Evolutionary conservation across 1,140 invertebrate species (phyloP).

Genomic region (Calephelis virginiensis): DNA sequence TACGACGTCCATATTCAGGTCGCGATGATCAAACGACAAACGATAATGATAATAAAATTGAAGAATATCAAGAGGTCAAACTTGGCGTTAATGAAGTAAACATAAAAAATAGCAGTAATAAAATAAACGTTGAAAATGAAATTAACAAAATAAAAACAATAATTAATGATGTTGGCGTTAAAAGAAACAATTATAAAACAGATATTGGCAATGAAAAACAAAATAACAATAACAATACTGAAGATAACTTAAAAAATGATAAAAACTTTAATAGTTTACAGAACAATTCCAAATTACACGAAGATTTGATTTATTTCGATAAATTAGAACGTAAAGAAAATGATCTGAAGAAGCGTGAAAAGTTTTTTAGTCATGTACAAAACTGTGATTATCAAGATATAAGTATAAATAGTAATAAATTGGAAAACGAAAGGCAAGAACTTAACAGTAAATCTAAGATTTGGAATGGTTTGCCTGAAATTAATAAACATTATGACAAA

Average conservation of each 20-base stretch:
- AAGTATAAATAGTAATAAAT: no score
- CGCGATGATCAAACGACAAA: slow-evolving; percentile 25
- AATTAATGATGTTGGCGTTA: background rate
- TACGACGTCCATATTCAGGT: slow-evolving; percentile 38
- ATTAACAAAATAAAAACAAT: background rate
- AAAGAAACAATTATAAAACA: background rate
- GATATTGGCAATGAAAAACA: background rate
- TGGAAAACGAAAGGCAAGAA: no score
- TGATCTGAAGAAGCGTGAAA: slow-evolving; percentile 4
- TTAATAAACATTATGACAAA: background rate
- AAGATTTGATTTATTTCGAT: slow-evolving; percentile 18
- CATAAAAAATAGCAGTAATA: slow-evolving; percentile 1
- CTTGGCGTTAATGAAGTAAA: background rate
- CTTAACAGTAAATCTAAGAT: no score
- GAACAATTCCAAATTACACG: slow-evolving; percentile 19
- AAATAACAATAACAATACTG: background rate
- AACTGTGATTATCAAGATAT: background rate
- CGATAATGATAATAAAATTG: slow-evolving; percentile 2
- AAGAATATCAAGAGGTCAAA: background rate
- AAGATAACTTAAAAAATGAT: slow-evolving; percentile 5
- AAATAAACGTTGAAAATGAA: background rate
- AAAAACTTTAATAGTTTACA: background rate
- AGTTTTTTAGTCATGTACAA: background rate
- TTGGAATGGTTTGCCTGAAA: background rate
- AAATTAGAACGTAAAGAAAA: background rate